phyloP scores from a whole-genome alignment of 2,888 invertebrate species.

The Criorhina ranunculi region DNA sequence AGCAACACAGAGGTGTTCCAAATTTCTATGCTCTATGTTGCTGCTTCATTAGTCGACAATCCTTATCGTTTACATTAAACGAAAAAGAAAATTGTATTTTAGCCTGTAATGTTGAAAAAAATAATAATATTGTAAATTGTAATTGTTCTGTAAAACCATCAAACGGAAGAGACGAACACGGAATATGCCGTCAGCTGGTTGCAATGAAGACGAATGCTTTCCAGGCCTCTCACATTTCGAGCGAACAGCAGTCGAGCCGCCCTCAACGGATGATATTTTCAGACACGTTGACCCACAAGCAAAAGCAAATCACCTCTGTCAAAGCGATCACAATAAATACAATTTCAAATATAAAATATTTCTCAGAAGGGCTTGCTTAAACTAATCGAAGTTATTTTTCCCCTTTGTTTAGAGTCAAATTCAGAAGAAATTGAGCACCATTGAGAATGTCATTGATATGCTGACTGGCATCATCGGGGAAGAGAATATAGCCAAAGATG shows the following conservation, averaged over 20 bases:
- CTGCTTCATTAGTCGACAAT: conserved; percentile 51
- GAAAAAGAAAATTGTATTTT: conserved; percentile 52
- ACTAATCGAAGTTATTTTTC: conserved; percentile 48
- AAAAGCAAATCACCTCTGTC: conserved; percentile 63
- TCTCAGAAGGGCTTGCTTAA: conserved; percentile 33
- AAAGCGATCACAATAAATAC: conserved; percentile 72
- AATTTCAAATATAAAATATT: conserved; percentile 72
- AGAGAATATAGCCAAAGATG: conserved; percentile 84
- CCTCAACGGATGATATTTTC: conserved; percentile 52
- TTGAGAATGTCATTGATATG: conserved; percentile 95
- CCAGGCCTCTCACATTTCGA: conserved; percentile 29
- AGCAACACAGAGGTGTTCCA: not conserved
- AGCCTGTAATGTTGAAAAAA: conserved; percentile 51
- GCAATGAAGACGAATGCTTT: conserved; percentile 37
- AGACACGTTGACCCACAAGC: conserved; percentile 59
- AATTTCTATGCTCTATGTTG: conserved; percentile 4
- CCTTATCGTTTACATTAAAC: conserved; percentile 24
- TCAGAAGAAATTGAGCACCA: conserved; percentile 87
- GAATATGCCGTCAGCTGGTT: conserved; percentile 49
- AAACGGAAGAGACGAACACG: conserved; percentile 35
- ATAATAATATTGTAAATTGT: conserved; percentile 61
- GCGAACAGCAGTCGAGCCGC: conserved; percentile 54
- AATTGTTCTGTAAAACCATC: conserved; percentile 56
- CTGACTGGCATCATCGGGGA: conserved; percentile 93
- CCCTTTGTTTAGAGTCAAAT: conserved; percentile 82